Conservation (phyloP, 2,113 vertebrate genomes). For the Mus pahari region DNA sequence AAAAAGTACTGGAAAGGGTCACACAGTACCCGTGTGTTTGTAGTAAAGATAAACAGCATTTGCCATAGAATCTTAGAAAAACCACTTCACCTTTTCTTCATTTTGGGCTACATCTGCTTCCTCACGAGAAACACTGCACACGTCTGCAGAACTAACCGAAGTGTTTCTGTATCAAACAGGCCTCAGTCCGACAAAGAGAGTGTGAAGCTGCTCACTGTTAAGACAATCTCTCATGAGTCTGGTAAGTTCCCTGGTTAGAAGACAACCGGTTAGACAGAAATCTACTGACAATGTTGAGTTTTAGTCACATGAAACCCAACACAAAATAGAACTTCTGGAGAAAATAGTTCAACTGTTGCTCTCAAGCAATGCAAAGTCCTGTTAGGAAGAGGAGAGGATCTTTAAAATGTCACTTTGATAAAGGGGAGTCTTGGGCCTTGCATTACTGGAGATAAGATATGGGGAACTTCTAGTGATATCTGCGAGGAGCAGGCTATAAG, state of each 20-base stretch:
- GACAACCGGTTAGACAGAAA: constrained; percentile 53
- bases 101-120: background rate
- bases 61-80: background rate
- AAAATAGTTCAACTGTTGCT: background rate
- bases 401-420: background rate
- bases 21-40: background rate
- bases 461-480: background rate
- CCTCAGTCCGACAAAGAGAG: constrained; percentile 88
- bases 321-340: background rate
- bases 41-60: background rate
- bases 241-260: constrained; percentile 82
- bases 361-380: background rate
- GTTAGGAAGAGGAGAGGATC: background rate
- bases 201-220: constrained; percentile 90
- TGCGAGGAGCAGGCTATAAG: background rate
- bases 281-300: background rate
- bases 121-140: background rate
- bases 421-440: background rate
- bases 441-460: background rate
- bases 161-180: constrained; percentile 79
- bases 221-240: constrained; percentile 86
- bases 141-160: constrained; percentile 2
- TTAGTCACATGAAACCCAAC: constrained; percentile 27
- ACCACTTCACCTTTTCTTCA: background rate
- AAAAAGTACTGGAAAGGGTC: background rate